Conservation (phyloP, 2,797 vertebrate species). For the Stomatorhinus walkeri region DNA sequence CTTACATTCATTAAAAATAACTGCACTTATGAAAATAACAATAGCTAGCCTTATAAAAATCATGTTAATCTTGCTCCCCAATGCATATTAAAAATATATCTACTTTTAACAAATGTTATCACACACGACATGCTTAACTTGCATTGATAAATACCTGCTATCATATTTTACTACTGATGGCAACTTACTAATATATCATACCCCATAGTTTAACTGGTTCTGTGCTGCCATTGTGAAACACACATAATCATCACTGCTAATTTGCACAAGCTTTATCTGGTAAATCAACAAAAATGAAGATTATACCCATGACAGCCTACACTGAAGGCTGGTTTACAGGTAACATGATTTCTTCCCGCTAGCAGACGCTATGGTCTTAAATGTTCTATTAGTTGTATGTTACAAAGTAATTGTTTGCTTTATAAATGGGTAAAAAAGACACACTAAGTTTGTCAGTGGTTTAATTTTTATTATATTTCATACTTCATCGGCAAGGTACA, state of each 20-base stretch:
- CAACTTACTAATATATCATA: not conserved
- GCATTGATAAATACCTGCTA: not conserved
- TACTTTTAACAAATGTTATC: not conserved
- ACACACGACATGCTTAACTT: not conserved
- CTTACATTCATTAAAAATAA: not conserved
- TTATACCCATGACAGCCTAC: not conserved
- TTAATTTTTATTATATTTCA: slow-evolving; percentile 65
- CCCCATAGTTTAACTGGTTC: not conserved
- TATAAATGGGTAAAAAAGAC: not conserved
- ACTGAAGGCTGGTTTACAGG: not conserved
- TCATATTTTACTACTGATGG: not conserved
- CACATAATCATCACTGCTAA: not conserved
- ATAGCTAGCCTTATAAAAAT: not conserved
- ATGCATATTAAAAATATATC: not conserved
- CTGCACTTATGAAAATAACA: not conserved
- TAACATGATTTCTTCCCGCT: not conserved
- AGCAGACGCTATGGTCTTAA: not conserved
- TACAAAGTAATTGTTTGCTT: not conserved
- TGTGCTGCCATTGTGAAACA: not conserved
- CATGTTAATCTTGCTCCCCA: not conserved
- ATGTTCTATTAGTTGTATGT: not conserved
- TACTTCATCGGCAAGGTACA: slow-evolving; percentile 49
- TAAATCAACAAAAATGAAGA: not conserved
- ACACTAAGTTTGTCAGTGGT: slow-evolving; percentile 30
- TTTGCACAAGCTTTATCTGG: not conserved